Evolutionary conservation across 2,797 vertebrate genomes (phyloP).

Genomic region (Forpus xanthops): DNA sequence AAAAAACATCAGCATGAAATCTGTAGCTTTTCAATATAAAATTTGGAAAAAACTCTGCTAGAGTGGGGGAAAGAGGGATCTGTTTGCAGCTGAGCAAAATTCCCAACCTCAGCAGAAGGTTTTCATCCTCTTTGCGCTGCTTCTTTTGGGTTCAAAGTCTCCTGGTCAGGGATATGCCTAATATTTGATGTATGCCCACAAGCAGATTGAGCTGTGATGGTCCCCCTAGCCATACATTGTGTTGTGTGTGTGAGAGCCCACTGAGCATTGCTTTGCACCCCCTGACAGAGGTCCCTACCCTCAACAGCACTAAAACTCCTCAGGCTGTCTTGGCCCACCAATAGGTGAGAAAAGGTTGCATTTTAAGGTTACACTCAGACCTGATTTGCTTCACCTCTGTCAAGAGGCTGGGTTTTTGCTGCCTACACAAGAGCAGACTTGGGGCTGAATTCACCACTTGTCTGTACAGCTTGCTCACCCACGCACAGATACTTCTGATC

Average conservation of each 20-base stretch:
- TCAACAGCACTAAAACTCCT: background rate
- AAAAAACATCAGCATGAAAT: background rate
- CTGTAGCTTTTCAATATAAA: background rate
- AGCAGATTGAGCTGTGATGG: background rate
- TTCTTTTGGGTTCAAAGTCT: background rate
- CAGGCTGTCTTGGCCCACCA: background rate
- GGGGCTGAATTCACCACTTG: background rate
- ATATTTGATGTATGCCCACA: background rate
- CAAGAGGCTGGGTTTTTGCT: background rate
- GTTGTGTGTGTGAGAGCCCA: background rate
- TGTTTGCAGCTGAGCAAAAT: background rate
- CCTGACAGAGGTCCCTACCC: background rate
- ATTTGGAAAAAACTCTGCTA: background rate
- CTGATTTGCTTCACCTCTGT: background rate
- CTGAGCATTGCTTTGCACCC: background rate
- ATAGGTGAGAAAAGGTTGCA: background rate
- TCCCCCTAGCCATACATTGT: accelerated
- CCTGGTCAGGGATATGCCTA: background rate
- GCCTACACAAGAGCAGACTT: background rate
- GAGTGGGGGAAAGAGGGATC: background rate
- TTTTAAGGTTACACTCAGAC: background rate
- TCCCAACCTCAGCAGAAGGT: background rate
- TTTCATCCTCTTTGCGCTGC: background rate
- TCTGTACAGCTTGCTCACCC: background rate
- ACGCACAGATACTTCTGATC: background rate